These are phyloP conservation scores for Laticauda colubrina DNA, from an alignment of 2,113 vertebrate genomes.

Conservation along the genomic window DNA sequence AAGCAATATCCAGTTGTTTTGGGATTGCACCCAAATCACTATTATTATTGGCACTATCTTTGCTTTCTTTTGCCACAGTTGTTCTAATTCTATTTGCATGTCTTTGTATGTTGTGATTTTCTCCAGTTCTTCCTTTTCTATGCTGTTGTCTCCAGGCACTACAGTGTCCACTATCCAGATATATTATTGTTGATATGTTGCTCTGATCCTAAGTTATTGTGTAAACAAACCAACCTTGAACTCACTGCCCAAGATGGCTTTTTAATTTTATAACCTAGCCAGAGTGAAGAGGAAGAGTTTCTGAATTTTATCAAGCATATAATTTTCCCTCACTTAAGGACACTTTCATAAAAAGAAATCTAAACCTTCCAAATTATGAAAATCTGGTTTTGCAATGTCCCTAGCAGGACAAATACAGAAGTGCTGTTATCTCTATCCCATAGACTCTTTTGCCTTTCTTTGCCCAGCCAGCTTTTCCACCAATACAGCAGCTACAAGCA, in stretches of 20 bases:
- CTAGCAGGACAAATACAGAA: conserved; percentile 13
- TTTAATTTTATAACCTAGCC: background rate
- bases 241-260: background rate
- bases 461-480: conserved; percentile 51
- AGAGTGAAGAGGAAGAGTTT: background rate
- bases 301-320: background rate
- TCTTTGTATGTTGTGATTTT: background rate
- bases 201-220: background rate
- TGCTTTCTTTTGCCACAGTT: background rate
- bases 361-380: background rate
- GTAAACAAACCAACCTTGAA: background rate
- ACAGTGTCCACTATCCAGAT: background rate
- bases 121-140: background rate
- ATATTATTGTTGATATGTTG: background rate
- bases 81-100: background rate
- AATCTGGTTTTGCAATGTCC: background rate
- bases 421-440: conserved; percentile 42
- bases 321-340: background rate
- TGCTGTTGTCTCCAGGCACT: background rate
- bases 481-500: conserved; percentile 47
- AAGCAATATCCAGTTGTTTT: background rate
- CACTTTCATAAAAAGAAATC: background rate
- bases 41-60: background rate
- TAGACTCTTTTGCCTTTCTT: conserved; percentile 29
- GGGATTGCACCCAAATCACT: background rate